These are phyloP conservation scores for Telenomus remus DNA, from an alignment of 1,140 invertebrate genomes.

Conservation along the genomic window DNA sequence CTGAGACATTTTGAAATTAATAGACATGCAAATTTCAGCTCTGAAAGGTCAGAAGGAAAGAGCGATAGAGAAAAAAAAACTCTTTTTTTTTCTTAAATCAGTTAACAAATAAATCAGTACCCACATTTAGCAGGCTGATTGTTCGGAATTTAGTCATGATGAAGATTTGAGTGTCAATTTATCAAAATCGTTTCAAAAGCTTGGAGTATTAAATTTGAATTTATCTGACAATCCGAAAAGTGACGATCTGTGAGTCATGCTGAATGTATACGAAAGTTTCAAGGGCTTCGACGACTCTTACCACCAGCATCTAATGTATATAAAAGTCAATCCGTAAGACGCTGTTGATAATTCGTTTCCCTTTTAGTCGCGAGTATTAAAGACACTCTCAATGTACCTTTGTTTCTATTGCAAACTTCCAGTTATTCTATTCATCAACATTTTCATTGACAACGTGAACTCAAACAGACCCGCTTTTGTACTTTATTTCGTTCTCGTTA, in stretches of 20 bases:
- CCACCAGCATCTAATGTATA: conserved; percentile 36
- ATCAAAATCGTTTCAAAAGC: not conserved
- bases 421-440: conserved; percentile 53
- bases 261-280: conserved; percentile 35
- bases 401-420: conserved; percentile 55
- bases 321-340: conserved; percentile 49
- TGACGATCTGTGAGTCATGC: conserved; percentile 28
- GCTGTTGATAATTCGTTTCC: conserved; percentile 55
- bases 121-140: no score
- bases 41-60: no score
- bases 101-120: no score
- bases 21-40: no score
- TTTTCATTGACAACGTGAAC: conserved; percentile 53
- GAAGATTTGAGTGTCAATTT: not conserved
- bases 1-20: no score
- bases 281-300: conserved; percentile 31
- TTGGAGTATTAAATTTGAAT: conserved; percentile 1
- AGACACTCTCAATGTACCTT: conserved; percentile 52
- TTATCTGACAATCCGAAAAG: conserved; percentile 54
- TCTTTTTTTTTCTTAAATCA: no score
- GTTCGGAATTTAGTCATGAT: no score
- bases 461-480: conserved; percentile 42
- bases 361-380: conserved; percentile 48
- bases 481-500: conserved; percentile 33
- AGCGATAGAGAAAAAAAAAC: no score